Conservation (phyloP, 2,888 invertebrate genomes). For the Trissolcus brochymenae region DNA sequence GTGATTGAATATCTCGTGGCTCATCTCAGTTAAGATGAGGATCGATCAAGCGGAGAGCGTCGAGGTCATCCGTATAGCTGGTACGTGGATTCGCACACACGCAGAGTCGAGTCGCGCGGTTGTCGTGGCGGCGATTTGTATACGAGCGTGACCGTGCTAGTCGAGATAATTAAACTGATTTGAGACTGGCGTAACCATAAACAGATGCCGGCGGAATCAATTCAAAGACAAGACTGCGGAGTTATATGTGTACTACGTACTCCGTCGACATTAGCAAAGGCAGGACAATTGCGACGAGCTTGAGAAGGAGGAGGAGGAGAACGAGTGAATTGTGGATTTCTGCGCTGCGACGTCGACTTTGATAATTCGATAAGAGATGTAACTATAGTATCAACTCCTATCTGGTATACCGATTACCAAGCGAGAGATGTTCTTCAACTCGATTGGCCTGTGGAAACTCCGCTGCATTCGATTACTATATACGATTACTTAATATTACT, state of each 20-base stretch:
- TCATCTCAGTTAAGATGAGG: slow-evolving; percentile 70
- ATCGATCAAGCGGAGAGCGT: slow-evolving; percentile 67
- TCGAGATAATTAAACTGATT: slow-evolving; percentile 49
- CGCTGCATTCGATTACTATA: slow-evolving; percentile 48
- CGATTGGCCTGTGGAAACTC: slow-evolving; percentile 43
- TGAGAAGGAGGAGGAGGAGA: background rate
- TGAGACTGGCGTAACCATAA: slow-evolving; percentile 37
- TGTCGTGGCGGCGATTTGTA: slow-evolving; percentile 60
- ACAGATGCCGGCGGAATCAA: slow-evolving; percentile 43
- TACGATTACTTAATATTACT: slow-evolving; percentile 54
- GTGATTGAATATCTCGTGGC: slow-evolving; percentile 70
- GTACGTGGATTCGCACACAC: slow-evolving; percentile 54
- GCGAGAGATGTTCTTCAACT: slow-evolving; percentile 43
- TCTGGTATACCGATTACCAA: slow-evolving; percentile 50
- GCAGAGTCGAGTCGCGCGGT: background rate
- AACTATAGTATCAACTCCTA: slow-evolving; percentile 50
- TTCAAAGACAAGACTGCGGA: slow-evolving; percentile 39
- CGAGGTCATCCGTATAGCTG: slow-evolving; percentile 60
- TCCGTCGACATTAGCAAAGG: slow-evolving; percentile 18
- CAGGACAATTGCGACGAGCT: slow-evolving; percentile 40
- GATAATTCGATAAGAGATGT: slow-evolving; percentile 54
- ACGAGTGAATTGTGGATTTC: slow-evolving; percentile 51
- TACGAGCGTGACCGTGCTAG: slow-evolving; percentile 47
- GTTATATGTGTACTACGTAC: slow-evolving; percentile 20
- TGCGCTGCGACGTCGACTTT: slow-evolving; percentile 32